Base-by-base conservation (phyloP, 2,888 invertebrate genomes). In the Graphium colonna region DNA sequence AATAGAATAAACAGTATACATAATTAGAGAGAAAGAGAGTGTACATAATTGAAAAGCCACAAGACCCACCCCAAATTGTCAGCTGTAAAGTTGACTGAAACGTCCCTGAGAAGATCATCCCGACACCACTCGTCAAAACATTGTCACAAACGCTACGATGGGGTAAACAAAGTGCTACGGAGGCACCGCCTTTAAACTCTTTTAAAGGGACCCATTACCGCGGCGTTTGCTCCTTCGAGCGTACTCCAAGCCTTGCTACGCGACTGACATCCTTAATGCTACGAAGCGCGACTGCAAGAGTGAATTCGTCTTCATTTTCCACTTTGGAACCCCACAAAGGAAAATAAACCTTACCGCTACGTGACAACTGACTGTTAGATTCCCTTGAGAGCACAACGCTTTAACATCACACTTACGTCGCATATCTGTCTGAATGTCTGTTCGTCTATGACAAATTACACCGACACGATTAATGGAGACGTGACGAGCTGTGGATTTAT, bases 361-460 rank as follows among this genome's bases (percentile, higher is more conserved):
- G 44, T 33, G 18, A 44, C 16, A 49, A 15, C 33, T 10, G 5
- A 31, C 39, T 28, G 31, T n/a, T 21, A 7, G 16, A 16, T 15
- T 2, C 28, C 15, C 1, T 31, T 3, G n/a, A 16, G 36, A 15
- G 16, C 21, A 36, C 46, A 33, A 16, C 13, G 40, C 46, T n/a
- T n/a, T n/a, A n/a, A n/a, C n/a, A n/a, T n/a, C n/a, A 57, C 62
- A 63, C 64, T 65, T 65, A 55, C 60, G 63, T 58, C 60, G 60
- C 58, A 62, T 65, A 57, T 60, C 62, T 55, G 67, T 69, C 64
- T 68, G 72, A 71, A 69, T 67, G 75, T 78, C 71, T 69, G 78
- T 73, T 69, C 67, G 65, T 69, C 59, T 63, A 70, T 82, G 82
- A 83, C 83, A 82, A 82, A 82, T 82, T 77, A 77, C 75, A 66